A percentile compares a stretch with the other conserved stretches of the same genome.
These are phyloP conservation scores for Podarcis raffonei DNA, from an alignment of 2,113 vertebrate genomes.

Conservation along the genomic window DNA sequence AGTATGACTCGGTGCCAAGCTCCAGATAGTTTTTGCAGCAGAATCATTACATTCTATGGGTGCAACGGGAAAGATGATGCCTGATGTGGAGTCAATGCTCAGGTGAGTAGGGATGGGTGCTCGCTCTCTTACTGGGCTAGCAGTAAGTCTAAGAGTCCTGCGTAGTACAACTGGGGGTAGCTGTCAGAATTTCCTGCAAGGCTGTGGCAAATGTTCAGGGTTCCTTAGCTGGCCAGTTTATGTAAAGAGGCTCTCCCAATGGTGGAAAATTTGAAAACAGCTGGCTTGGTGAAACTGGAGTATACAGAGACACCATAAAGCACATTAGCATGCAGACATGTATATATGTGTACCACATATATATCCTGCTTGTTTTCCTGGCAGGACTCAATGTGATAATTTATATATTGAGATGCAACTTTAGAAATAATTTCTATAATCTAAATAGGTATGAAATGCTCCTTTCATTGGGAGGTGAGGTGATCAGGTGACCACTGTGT, in stretches of 20 bases:
- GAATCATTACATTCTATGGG: not conserved
- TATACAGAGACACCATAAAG: too few relatives aligned
- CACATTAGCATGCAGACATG: too few relatives aligned
- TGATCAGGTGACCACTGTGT: too few relatives aligned
- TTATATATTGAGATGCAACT: too few relatives aligned
- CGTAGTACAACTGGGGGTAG: not conserved
- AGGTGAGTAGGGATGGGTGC: too few relatives aligned
- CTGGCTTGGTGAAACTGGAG: not conserved
- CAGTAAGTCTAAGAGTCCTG: not conserved
- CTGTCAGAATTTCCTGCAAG: not conserved
- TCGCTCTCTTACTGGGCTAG: not conserved
- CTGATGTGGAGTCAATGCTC: not conserved
- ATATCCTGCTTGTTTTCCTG: too few relatives aligned
- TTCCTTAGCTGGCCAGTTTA: not conserved
- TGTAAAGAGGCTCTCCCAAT: not conserved
- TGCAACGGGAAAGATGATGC: not conserved
- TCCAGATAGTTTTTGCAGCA: not conserved
- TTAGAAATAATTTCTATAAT: too few relatives aligned
- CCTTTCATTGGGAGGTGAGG: too few relatives aligned
- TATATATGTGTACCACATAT: too few relatives aligned
- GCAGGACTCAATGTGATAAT: too few relatives aligned
- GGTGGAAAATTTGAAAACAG: not conserved
- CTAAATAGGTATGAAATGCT: too few relatives aligned
- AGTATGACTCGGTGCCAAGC: not conserved
- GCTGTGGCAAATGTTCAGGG: not conserved